These are phyloP conservation scores for Actinostola sp. DNA, from an alignment of 92 coral and sea anemone species.

Conservation along the genomic window DNA sequence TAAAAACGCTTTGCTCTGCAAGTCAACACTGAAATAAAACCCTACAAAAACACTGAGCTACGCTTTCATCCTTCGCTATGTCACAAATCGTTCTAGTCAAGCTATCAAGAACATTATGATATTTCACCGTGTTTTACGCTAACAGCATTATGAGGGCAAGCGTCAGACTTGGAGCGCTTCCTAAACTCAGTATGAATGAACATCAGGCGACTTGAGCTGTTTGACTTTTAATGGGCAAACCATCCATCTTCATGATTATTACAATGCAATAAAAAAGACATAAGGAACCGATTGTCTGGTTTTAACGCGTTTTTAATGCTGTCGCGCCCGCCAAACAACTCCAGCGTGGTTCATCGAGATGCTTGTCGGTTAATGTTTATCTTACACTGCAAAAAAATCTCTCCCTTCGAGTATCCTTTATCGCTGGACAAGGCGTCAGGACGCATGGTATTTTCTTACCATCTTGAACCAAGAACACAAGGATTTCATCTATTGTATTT, in stretches of 20 bases:
- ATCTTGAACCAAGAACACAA: conserved; percentile 16
- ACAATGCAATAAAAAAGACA: conserved; percentile 26
- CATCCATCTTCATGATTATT: conserved; percentile 26
- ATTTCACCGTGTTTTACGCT: neutral
- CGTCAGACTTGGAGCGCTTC: conserved; percentile 22
- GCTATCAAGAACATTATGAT: neutral
- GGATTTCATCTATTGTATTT: conserved; percentile 7
- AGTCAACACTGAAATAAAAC: too few relatives aligned
- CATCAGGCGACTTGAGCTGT: conserved; percentile 15
- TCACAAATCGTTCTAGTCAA: neutral
- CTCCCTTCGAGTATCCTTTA: neutral
- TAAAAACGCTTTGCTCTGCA: too few relatives aligned
- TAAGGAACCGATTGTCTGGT: conserved; percentile 36
- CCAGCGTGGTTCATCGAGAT: conserved; percentile 22
- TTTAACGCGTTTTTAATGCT: conserved; percentile 52
- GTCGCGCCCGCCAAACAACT: conserved; percentile 22
- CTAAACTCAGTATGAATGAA: conserved; percentile 11
- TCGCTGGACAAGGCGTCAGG: neutral
- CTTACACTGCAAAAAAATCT: neutral
- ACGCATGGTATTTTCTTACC: neutral
- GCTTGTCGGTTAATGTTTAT: conserved; percentile 29
- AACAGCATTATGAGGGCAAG: neutral
- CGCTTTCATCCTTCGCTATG: too few relatives aligned
- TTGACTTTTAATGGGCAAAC: conserved; percentile 23
- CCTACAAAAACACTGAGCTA: too few relatives aligned